Conservation (phyloP, 2,888 invertebrate species). For the Oscheius onirici region DNA sequence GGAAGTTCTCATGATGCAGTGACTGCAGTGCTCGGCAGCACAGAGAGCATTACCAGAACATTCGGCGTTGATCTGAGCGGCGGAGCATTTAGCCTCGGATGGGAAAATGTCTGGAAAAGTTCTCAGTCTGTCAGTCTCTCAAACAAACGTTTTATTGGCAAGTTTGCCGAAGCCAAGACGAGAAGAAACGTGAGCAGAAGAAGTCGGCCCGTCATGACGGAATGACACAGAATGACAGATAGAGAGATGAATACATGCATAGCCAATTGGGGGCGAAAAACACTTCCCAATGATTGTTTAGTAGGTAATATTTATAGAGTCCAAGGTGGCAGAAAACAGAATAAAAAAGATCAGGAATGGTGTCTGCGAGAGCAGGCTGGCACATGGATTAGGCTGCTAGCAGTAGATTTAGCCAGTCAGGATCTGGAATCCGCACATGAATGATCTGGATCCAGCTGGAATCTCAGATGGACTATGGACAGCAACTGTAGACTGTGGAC, state of each 20-base stretch:
- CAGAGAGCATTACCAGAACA: not conserved
- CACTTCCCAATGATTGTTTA: not conserved
- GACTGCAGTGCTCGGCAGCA: not conserved
- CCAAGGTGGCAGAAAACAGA: no score
- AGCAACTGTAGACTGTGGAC: no score
- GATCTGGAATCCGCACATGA: no score
- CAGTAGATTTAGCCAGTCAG: no score
- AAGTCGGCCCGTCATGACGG: not conserved
- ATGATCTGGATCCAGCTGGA: no score
- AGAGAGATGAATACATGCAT: not conserved
- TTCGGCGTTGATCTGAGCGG: not conserved
- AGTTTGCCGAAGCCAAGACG: not conserved
- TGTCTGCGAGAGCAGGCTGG: no score
- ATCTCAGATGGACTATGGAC: no score
- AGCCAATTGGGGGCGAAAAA: not conserved
- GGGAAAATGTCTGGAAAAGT: not conserved
- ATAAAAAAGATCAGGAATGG: no score
- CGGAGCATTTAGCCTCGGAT: not conserved
- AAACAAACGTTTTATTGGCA: not conserved
- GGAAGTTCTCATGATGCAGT: constrained; percentile 9
- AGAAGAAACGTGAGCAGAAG: not conserved
- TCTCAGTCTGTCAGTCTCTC: not conserved
- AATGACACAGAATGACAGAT: not conserved
- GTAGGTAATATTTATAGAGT: no score
- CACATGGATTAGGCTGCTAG: no score